Percentiles rank a stretch among this genome's conserved stretches.
These are phyloP conservation scores for Trichopoda pennipes DNA, from an alignment of 2,888 invertebrate genomes.

Conservation along the genomic window DNA sequence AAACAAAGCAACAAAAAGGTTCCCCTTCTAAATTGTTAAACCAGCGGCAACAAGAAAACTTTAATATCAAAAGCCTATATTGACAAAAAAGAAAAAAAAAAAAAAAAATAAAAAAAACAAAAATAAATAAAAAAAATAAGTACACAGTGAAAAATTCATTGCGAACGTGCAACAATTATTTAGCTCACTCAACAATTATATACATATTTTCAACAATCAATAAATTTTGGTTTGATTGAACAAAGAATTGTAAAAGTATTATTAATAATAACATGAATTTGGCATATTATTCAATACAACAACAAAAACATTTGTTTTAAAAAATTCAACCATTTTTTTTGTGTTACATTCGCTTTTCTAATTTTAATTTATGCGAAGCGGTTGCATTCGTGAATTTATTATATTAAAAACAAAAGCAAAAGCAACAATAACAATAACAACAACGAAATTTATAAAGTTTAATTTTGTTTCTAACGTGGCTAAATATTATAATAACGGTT, in stretches of 20 bases:
- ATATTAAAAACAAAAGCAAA: conserved; percentile 4
- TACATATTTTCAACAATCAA: conserved; percentile 1
- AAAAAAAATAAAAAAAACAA: too few species aligned
- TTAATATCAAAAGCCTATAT: conserved; percentile 56
- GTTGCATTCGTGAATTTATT: conserved; percentile 59
- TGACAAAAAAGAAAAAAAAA: conserved; percentile 49
- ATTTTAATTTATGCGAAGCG: conserved; percentile 64
- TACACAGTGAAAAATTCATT: conserved; percentile 45
- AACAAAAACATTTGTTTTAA: conserved; percentile 20
- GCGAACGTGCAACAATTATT: conserved; percentile 31
- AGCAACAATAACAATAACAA: conserved; percentile 8
- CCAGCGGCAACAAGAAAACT: conserved; percentile 43
- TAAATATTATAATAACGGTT: conserved; percentile 53
- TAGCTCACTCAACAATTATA: conserved; percentile 12
- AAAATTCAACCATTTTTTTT: conserved; percentile 38
- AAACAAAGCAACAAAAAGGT: conserved; percentile 44
- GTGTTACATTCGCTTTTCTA: conserved; percentile 44
- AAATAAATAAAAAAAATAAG: conserved; percentile 41
- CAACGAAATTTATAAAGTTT: conserved; percentile 30
- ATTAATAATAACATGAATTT: conserved; percentile 28
- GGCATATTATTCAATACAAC: conserved; percentile 45
- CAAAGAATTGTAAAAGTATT: conserved; percentile 21
- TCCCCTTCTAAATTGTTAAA: conserved; percentile 64
- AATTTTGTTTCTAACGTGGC: conserved; percentile 35
- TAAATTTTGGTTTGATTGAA: conserved; percentile 12